Evolutionary conservation across 2,113 vertebrate genomes (phyloP).

Genomic region (Jaculus jaculus): DNA sequence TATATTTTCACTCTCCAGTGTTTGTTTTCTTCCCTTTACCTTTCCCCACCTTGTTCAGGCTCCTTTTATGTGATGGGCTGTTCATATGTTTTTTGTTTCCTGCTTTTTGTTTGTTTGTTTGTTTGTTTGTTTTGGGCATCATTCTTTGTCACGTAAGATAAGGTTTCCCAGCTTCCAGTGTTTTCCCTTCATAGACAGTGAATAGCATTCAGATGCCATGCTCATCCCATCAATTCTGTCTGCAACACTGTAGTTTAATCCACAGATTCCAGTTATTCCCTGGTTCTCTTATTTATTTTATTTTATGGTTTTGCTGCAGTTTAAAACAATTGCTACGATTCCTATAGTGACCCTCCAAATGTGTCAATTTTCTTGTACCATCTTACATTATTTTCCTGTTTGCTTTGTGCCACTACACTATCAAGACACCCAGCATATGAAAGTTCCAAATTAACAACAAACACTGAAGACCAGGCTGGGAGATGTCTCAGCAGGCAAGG

Average conservation of each 20-base stretch:
- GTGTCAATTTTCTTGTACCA: background rate
- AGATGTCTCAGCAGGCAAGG: background rate
- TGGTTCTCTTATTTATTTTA: too few species aligned
- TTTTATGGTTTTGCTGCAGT: background rate
- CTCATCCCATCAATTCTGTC: background rate
- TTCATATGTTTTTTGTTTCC: background rate
- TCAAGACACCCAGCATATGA: background rate
- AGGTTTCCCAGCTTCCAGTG: background rate
- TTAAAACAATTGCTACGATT: background rate
- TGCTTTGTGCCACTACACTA: background rate
- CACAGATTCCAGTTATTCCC: background rate
- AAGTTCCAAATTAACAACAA: background rate
- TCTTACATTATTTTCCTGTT: background rate
- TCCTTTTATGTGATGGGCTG: background rate
- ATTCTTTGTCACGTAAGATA: constrained; percentile 12
- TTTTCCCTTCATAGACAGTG: background rate
- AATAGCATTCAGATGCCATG: background rate
- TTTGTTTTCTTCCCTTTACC: background rate
- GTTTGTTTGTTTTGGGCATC: too few species aligned
- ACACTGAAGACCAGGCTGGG: background rate
- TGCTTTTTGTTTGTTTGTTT: too few species aligned
- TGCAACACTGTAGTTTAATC: background rate
- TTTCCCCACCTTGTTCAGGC: too few species aligned
- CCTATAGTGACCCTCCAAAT: background rate
- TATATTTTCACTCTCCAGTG: background rate